These are phyloP conservation scores for Spilarctia lutea DNA, from an alignment of 2,888 invertebrate genomes.

Conservation along the genomic window DNA sequence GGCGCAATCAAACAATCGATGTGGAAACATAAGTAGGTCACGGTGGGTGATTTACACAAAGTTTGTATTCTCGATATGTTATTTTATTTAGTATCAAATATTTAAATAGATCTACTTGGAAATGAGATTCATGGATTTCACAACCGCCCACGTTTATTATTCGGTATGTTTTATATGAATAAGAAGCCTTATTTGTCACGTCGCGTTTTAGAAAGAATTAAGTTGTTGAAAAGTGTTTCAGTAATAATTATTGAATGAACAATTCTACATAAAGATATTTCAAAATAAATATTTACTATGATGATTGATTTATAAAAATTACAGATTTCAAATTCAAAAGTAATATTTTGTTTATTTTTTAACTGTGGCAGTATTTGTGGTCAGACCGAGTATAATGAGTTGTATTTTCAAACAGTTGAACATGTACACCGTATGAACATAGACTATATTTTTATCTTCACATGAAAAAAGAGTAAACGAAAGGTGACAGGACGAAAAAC, in stretches of 20 bases:
- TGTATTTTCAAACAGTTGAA: not conserved
- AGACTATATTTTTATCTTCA: not conserved
- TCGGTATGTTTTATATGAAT: conserved; percentile 23
- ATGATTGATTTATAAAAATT: not conserved
- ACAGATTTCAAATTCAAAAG: no score
- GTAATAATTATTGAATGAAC: not conserved
- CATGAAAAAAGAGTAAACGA: not conserved
- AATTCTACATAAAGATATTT: not conserved
- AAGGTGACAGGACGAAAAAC: not conserved
- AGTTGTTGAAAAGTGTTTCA: not conserved
- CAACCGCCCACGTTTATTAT: conserved; percentile 26
- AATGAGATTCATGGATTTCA: conserved; percentile 28
- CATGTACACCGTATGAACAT: not conserved
- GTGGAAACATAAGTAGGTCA: conserved; percentile 46
- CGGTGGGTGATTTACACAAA: conserved; percentile 45
- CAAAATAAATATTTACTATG: not conserved
- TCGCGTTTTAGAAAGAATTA: not conserved
- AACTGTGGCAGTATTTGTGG: no score
- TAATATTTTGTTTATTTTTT: no score
- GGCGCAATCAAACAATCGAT: conserved; percentile 22
- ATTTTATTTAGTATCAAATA: conserved; percentile 51
- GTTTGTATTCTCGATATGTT: conserved; percentile 39
- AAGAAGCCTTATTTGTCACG: not conserved
- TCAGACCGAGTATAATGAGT: no score
- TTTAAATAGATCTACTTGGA: conserved; percentile 41